Conservation (phyloP, 2,888 invertebrate species). For the Hirtodrosophila confusa region DNA sequence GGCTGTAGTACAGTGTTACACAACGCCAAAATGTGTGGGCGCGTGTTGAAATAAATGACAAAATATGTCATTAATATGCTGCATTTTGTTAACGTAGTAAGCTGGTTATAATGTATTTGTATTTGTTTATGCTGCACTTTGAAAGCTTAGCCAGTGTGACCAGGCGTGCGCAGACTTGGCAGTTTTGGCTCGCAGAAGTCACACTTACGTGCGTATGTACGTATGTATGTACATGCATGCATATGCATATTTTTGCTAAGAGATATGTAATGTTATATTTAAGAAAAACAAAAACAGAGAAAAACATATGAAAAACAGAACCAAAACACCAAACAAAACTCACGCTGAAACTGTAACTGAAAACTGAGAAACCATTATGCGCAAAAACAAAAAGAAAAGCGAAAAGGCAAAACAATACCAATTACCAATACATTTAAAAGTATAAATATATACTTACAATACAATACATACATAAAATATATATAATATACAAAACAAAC, state of each 20-base stretch:
- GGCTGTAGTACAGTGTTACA: constrained; percentile 26
- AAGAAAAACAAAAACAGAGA: constrained; percentile 38
- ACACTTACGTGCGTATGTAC: constrained; percentile 3
- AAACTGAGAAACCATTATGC: constrained; percentile 52
- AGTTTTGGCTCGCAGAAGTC: no score
- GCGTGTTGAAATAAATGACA: not conserved
- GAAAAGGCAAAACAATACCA: constrained; percentile 46
- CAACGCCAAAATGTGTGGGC: constrained; percentile 3
- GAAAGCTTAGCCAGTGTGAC: not conserved
- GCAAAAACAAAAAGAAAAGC: constrained; percentile 40
- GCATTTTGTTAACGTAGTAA: constrained; percentile 7
- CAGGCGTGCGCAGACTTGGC: not conserved
- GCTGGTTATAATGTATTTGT: constrained; percentile 7
- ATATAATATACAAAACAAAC: constrained; percentile 54
- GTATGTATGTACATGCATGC: constrained; percentile 33
- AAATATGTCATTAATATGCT: constrained; percentile 2
- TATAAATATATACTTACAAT: constrained; percentile 42
- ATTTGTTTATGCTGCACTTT: not conserved
- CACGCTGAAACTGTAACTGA: constrained; percentile 58
- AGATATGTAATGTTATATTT: constrained; percentile 36
- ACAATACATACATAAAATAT: constrained; percentile 44
- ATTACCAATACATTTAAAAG: constrained; percentile 45
- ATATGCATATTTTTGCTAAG: constrained; percentile 47
- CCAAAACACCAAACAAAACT: constrained; percentile 30
- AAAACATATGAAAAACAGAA: constrained; percentile 26